These are phyloP conservation scores for Petaurus breviceps DNA, from an alignment of 2,113 vertebrate genomes.

Conservation along the genomic window DNA sequence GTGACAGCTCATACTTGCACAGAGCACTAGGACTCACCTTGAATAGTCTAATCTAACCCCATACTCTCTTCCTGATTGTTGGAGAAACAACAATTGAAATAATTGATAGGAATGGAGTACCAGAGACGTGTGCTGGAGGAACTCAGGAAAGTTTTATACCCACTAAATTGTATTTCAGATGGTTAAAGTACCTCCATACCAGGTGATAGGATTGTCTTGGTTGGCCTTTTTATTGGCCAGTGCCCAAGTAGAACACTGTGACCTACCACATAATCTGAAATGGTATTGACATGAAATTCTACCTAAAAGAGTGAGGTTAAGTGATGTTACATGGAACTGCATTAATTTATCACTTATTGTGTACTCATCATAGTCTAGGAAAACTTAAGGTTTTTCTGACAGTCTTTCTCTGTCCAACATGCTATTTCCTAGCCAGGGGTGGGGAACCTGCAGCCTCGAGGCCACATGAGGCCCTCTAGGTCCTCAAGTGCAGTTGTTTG, in stretches of 20 bases:
- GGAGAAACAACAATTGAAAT: not conserved
- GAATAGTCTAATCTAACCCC: not conserved
- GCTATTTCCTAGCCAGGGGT: not conserved
- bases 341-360: not conserved
- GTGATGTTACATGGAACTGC: not conserved
- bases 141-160: not conserved
- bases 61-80: not conserved
- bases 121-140: not conserved
- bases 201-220: not conserved
- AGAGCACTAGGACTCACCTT: not conserved
- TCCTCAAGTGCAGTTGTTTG: too few relatives aligned
- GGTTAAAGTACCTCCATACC: not conserved
- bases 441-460: too few relatives aligned
- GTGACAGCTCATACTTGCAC: not conserved
- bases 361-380: not conserved
- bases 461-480: too few relatives aligned
- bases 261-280: not conserved
- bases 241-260: not conserved
- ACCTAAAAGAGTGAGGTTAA: not conserved
- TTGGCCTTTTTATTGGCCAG: not conserved
- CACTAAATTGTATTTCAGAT: not conserved
- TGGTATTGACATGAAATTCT: not conserved
- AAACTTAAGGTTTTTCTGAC: not conserved
- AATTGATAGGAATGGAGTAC: not conserved
- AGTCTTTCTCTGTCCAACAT: not conserved